Evolutionary conservation across 2,113 vertebrate species (phyloP), one percentile per base, ranked within the genome.

Genomic region (Sturnira hondurensis): DNA sequence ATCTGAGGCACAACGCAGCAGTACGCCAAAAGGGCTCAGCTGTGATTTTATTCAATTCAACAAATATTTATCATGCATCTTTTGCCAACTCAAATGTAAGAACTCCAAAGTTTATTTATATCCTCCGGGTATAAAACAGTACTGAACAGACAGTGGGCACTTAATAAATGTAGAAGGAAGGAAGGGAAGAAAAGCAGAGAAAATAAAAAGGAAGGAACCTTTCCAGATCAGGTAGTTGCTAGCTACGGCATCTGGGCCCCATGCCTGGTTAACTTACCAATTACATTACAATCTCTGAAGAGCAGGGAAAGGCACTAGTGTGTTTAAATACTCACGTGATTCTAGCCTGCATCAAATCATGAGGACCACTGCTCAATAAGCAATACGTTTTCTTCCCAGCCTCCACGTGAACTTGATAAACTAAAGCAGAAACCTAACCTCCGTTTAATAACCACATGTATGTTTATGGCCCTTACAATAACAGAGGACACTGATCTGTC

Each of bases 61-160:
- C 96, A 95, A 96, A 94, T 91, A 97, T 92, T 96, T 92, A 92
- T 73, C n/a, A 77, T 47, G 78, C 41, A 80, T 86, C 82, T 96
- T 95, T 77, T 76, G 82, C 89, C 88, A 97, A 94, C 45, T 84
- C 74, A 89, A 94, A 94, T 73, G 73, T 74, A 68, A 91, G 67
- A 56, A 82, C 52, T 97, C 86, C 82, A 94, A 97, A 90, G 67
- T 91, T 52, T 88, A 93, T 88, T 90, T 90, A 86, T 86, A 95
- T 65, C 58, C 65, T 87, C 31, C 13, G 22, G 20, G 22, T 89
- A 91, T 54, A 80, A 90, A 88, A 65, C n/a, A 96, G 56, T 13
- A 38, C 73, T 95, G 63, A 76, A 89, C 4, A 78, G 54, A 93
- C 61, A 85, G 45, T 20, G 89, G 73, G 54, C 56, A 93, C 81